Base-by-base conservation (phyloP, 2,888 invertebrate species). In the Tenthredo amoena region DNA sequence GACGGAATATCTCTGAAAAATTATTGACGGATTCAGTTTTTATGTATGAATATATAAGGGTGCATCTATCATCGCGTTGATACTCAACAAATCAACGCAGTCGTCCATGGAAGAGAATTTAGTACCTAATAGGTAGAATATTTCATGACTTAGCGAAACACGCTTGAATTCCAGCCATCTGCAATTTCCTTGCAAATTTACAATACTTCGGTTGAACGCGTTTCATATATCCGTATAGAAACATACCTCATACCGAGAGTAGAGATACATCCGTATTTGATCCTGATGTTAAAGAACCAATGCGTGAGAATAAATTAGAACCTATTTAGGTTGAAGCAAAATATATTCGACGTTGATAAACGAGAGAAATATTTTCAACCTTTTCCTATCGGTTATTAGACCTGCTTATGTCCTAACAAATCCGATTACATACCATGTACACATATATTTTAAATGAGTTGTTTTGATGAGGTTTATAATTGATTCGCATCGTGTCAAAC, bases 151-250 rank as follows among this genome's bases (percentile, higher is more conserved):
- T 79, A 79, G 79, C 37, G 31, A 9, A 76, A 58, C 10, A 62
- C 79, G 58, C 37, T 79, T 9, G 79, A 62, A 81, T 81, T 7
- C 26, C 37, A 81, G 40, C 81, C 21, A 81, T 62, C 21, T 58
- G 62, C 81, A 81, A 81, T 81, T 81, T 81, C 40, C 58, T 40
- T 62, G 81, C 62, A 81, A 81, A 81, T 81, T 81, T 81, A 81
- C 58, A 81, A 81, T 81, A 81, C 40, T 50, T 62, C 81, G 81
- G 34, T 62, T 62, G 62, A 81, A 62, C 81, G 81, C 37, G 18
- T 58, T 81, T 40, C 26, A 31, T 58, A 81, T n/a, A 18, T 34
- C 34, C 18, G 18, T 37, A 55, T 34, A 34, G n/a, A 58, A 15
- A 15, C 26, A 26, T 76, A 76, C 47, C 21, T 43, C 40, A 71